Conservation (phyloP, 2,113 vertebrate genomes). For the Uria aalge region DNA sequence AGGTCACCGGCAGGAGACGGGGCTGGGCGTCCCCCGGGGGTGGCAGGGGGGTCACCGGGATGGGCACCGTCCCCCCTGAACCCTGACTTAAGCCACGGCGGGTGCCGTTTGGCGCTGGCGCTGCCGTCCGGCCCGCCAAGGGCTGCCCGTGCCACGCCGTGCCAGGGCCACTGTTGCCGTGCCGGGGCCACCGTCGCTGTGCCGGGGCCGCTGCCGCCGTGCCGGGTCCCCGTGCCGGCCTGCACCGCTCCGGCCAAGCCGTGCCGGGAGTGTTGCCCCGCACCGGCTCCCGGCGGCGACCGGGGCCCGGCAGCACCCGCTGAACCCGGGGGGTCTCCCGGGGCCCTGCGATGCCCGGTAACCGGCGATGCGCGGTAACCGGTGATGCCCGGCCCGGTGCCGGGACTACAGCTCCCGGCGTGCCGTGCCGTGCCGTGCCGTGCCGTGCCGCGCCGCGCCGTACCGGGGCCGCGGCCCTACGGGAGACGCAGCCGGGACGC, state of each 20-base stretch:
- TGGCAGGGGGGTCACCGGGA: neutral
- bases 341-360: too few relatives aligned
- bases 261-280: neutral
- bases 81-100: neutral
- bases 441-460: neutral
- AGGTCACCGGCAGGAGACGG: neutral
- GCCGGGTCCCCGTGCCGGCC: neutral
- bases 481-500: neutral
- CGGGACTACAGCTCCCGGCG: neutral
- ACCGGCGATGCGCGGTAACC: neutral
- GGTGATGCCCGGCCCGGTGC: neutral
- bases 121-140: neutral
- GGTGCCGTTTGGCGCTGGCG: neutral
- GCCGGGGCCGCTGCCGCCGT: neutral
- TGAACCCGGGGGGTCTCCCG: neutral
- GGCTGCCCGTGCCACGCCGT: neutral
- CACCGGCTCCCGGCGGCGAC: neutral
- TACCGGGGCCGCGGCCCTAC: neutral
- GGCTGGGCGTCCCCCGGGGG: neutral
- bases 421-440: neutral
- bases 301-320: neutral
- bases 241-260: neutral
- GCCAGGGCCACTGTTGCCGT: neutral
- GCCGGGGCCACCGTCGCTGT: neutral
- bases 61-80: neutral